These are phyloP conservation scores for Dendrocincla tyrannina DNA, from an alignment of 2,797 vertebrate genomes.

Conservation along the genomic window DNA sequence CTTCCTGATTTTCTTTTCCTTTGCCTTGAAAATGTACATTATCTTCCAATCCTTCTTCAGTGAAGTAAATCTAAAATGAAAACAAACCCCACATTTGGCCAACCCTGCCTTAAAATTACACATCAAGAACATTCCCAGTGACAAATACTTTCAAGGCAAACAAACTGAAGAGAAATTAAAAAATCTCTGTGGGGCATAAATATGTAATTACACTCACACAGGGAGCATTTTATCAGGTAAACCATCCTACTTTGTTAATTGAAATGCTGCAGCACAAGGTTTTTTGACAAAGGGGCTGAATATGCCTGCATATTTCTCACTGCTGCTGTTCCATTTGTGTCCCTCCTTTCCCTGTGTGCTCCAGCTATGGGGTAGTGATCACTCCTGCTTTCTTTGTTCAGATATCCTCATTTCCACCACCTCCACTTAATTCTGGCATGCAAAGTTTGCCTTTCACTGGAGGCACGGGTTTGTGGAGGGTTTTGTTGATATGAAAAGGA, in stretches of 20 bases:
- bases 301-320: constrained; percentile 54
- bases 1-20: constrained; percentile 16
- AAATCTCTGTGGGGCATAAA: constrained; percentile 87
- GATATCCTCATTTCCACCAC: constrained; percentile 21
- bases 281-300: constrained; percentile 77
- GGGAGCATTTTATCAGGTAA: constrained; percentile 88
- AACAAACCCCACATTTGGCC: constrained; percentile 73
- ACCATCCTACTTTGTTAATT: constrained; percentile 86
- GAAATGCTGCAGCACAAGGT: constrained; percentile 78
- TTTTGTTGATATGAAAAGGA: not conserved
- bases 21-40: constrained; percentile 33
- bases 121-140: constrained; percentile 79
- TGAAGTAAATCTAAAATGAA: constrained; percentile 76
- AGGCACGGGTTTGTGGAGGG: not conserved
- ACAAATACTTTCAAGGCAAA: constrained; percentile 86
- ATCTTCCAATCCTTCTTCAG: constrained; percentile 66
- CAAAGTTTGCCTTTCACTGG: constrained; percentile 18
- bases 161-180: constrained; percentile 87
- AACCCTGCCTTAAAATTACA: constrained; percentile 76
- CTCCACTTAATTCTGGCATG: not conserved
- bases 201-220: constrained; percentile 87
- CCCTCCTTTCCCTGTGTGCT: constrained; percentile 17
- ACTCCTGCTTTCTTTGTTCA: constrained; percentile 55
- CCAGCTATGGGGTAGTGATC: constrained; percentile 42
- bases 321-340: constrained; percentile 46